Evolutionary conservation across 2,797 vertebrate genomes (phyloP), one percentile per base, ranked within the genome.

Genomic region (Vipera ursinii): DNA sequence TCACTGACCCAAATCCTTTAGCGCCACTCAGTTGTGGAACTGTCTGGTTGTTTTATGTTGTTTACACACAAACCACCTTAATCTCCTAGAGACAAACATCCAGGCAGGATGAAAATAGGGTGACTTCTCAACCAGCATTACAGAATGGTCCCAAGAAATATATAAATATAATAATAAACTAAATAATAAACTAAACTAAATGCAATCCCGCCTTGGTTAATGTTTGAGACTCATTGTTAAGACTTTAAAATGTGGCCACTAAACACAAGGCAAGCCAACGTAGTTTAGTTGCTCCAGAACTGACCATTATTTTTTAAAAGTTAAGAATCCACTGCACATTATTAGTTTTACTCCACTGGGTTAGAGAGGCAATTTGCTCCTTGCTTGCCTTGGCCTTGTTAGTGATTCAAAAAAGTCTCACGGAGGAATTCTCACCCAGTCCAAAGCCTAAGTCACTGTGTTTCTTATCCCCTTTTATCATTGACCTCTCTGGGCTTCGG

Each of bases 291-390:
- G 96, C 96, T 96, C 92, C 95, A 95, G 95, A 97, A 97, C 96
- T 97, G 96, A 97, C 96, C 96, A 97, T 97, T 97, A 97, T 97
- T 96, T 97, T 97, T 97, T 97, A 97, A 97, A 97, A 97, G 96
- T 97, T 96, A 97, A 96, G 96, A 97, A 97, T 96, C 96, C 97
- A 97, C 96, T 32, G 95, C 96, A 91, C 96, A 94, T 97, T 97
- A 97, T 95, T 96, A 96, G 93, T 97, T 97, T 97, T 97, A 95
- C 93, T 96, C 94, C 92, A 93, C 85, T 94, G 95, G 48, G 28
- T 95, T 96, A 96, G 95, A 96, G 95, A 90, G 92, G 93, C 82
- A 61, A 90, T 92, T 96, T 96, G 96, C 95, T 96, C 95, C 97
- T 96, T 97, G 95, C 95, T 96, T 97, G 95, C 95, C 96, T 97